These are phyloP conservation scores for Thunnus thynnus DNA, from an alignment of 2,113 vertebrate species.

Conservation along the genomic window DNA sequence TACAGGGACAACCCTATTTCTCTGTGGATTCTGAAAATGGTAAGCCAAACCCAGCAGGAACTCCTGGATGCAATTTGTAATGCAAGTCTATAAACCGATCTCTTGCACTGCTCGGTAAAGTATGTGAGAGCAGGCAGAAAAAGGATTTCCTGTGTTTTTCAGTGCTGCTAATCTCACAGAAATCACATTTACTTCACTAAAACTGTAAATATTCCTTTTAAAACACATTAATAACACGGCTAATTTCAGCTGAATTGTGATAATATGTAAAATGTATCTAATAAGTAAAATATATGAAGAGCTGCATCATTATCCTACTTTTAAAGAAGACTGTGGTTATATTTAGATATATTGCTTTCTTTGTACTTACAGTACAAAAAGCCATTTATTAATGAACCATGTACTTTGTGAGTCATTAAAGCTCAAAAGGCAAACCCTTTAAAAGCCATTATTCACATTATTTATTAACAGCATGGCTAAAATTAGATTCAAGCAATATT, in stretches of 20 bases:
- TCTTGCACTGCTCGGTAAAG: neutral
- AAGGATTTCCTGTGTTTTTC: neutral
- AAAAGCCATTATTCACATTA: conserved; percentile 8
- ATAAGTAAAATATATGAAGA: neutral
- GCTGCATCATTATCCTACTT: neutral
- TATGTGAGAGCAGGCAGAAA: neutral
- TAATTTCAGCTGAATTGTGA: neutral
- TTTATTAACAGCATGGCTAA: conserved; percentile 5
- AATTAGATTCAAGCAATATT: neutral
- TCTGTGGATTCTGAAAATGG: conserved; percentile 97
- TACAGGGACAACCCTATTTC: conserved; percentile 98
- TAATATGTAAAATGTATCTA: neutral
- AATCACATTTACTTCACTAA: neutral
- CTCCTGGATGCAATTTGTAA: neutral
- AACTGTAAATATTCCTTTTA: neutral
- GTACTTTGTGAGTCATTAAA: neutral
- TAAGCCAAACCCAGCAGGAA: conserved; percentile 69
- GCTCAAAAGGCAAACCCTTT: conserved; percentile 14
- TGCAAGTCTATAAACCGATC: conserved; percentile 3
- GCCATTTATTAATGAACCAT: too few species aligned
- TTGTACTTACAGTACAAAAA: neutral
- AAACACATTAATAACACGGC: neutral
- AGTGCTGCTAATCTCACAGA: neutral
- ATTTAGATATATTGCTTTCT: neutral
- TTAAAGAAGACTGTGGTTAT: neutral